Base-by-base conservation (phyloP, 2,888 invertebrate species). In the Synergus gifuensis region DNA sequence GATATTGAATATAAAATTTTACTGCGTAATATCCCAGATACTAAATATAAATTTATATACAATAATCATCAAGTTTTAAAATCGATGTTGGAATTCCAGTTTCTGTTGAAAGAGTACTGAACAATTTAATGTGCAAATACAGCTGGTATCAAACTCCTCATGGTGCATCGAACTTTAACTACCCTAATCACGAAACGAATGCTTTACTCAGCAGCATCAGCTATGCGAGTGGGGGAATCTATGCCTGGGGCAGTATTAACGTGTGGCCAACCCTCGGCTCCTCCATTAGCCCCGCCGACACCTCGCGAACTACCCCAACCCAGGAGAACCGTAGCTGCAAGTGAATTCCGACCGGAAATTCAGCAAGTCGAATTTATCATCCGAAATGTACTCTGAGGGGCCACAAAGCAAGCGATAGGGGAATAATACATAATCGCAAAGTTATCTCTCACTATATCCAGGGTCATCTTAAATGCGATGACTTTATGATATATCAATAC, bases 351-450 rank as follows among this genome's bases (percentile, higher is more conserved):
- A 58, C 28, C 77, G 80, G 81, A 82, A 84, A 84, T 84, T 77
- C 81, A 69, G 76, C 76, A 54, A 64, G 80, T 78, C 76, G 81
- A 83, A 83, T 85, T 83, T 82, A 83, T 82, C 79, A 82, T 83
- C 81, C 81, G 80, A 83, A 81, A 80, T 83, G 82, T 78, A 62
- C 76, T 66, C 49, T 46, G 66, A 76, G 22, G 60, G 58, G 46
- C 76, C 76, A 79, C 76, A 80, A 79, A 78, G 80, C 60, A 22
- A 78, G 77, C 79, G 78, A 79, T 80, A 79, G 69, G 79, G 78
- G 80, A 82, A 77, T 79, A 76, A 79, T 76, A 77, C 77, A 79
- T 83, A 84, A 84, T 84, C 83, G 81, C 73, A 66, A 76, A 18
- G 18, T 67, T 40, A 11, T 67, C 67, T 67, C 78, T 77, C 64